Evolutionary conservation across 2,888 invertebrate genomes (phyloP).

Genomic region (Sinotaia quadrata): DNA sequence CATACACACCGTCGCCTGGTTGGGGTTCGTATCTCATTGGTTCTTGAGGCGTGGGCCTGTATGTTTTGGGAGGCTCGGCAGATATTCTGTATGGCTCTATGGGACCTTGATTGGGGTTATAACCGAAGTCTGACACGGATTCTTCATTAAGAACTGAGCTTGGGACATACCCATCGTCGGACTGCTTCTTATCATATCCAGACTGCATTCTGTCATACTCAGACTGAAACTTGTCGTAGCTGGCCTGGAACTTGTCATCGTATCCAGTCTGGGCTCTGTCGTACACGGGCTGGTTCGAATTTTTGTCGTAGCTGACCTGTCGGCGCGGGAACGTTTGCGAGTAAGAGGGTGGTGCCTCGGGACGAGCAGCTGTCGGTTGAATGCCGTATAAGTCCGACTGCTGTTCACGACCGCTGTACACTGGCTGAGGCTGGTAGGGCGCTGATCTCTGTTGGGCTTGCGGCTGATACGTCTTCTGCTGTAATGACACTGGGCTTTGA

Average conservation of each 20-base stretch:
- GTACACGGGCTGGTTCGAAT: background rate
- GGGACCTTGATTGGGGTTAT: background rate
- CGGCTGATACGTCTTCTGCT: background rate
- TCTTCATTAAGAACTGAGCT: constrained; percentile 14
- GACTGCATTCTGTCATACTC: constrained; percentile 7
- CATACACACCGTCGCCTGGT: constrained; percentile 16
- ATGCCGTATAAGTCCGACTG: background rate
- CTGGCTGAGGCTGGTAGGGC: background rate
- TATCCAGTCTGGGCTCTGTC: background rate
- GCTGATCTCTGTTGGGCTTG: background rate
- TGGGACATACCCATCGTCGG: constrained; percentile 15
- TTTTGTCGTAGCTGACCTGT: constrained; percentile 18
- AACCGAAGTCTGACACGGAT: constrained; percentile 27
- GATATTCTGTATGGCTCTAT: background rate
- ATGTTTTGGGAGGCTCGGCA: background rate
- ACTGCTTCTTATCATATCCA: background rate
- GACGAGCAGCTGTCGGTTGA: constrained; percentile 24
- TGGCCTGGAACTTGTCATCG: constrained; percentile 13
- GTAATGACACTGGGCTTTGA: background rate
- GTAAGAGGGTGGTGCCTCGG: constrained; percentile 26
- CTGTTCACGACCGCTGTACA: background rate
- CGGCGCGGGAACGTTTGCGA: constrained; percentile 27
- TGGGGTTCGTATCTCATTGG: background rate
- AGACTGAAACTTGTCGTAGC: constrained; percentile 9
- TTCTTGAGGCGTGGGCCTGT: background rate